Base-by-base conservation (phyloP, 2,888 invertebrate species). In the Drosophila affinis region DNA sequence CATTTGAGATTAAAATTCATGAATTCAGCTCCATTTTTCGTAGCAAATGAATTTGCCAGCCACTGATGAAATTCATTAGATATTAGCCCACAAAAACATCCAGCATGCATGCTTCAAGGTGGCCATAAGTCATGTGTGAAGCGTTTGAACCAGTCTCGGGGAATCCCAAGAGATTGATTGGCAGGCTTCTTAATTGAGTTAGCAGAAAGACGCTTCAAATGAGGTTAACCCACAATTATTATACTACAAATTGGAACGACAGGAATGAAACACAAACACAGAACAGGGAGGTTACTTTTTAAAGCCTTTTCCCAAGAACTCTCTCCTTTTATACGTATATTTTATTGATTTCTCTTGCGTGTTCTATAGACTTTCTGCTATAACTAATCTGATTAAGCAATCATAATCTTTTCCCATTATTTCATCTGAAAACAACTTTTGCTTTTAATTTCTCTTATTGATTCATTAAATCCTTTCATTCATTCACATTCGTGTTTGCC, bases 1-100 rank as follows among this genome's bases (percentile, higher is more conserved):
- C 72, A 68, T 64, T 79, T 61, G 18, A 62, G 80, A 86, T 85
- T 72, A 82, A 64, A 77, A 68, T 67, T 75, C 62, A 85, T 78
- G 81, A 78, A 81, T 77, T 63, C 64, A 68, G n/a, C n/a, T n/a
- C n/a, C n/a, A 64, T 75, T 75, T 75, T 73, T 21, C 56, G 53
- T 44, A 52, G 45, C 7, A 78, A 70, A 70, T 67, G 64, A 67
- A 79, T 75, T 84, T 57, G 54, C 29, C 68, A 61, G 51, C 44
- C 44, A 46, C 44, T 24, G 56, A 60, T 68, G 27, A 54, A 69
- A 54, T 61, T 34, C 69, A 54, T 60, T 51, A 53, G 69, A 39
- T 54, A 69, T 51, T 60, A 27, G 12, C 1, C 46, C 0, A 32
- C 27, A 10, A 48, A 39, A 29, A n/a, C 60, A 24, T 24, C 5